Base-by-base conservation (phyloP, 1,140 invertebrate genomes). In the Drosophila teissieri region DNA sequence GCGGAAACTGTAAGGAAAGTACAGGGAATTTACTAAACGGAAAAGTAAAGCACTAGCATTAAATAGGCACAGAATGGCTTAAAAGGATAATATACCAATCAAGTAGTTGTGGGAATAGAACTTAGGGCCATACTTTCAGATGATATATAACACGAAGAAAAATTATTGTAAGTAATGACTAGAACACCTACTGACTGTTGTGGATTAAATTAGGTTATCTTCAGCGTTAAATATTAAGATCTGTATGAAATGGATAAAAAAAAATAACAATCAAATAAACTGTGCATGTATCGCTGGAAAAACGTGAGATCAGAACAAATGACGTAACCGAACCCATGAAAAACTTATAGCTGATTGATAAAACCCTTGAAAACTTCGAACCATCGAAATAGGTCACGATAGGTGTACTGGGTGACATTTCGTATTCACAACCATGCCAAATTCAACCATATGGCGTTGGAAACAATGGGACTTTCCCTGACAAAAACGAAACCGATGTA, bases 401-500 rank as follows among this genome's bases (percentile, higher is more conserved):
- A n/a, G n/a, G n/a, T n/a, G n/a, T n/a, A n/a, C n/a, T n/a, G n/a
- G n/a, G n/a, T n/a, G n/a, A 14, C 10, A 65, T 60, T 56, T 40
- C 39, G 51, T 56, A 69, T 57, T 70, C 67, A 69, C 36, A 27
- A 36, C 24, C 49, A 69, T 49, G 44, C 51, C 51, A 63, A 63
- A 65, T 65, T 31, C 24, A 40, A 73, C 46, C 69, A 73, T 73
- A 73, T 73, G 69, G 67, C 68, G 54, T 12, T 17, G 49, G n/a
- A 46, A 45, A 70, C 70, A 73, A 73, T 73, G 70, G 68, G 68
- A 73, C 68, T 73, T 73, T 73, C 70, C 70, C 56, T 48, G 22
- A 60, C 31, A 61, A 55, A 56, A 52, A 4, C n/a, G 40, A 64
- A 53, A 34, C 46, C 58, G 52, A 49, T 37, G 60, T 44, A 69